Evolutionary conservation across 1,140 invertebrate species (phyloP), one percentile per base, ranked within the genome.

Genomic region (Drosophila sp.): DNA sequence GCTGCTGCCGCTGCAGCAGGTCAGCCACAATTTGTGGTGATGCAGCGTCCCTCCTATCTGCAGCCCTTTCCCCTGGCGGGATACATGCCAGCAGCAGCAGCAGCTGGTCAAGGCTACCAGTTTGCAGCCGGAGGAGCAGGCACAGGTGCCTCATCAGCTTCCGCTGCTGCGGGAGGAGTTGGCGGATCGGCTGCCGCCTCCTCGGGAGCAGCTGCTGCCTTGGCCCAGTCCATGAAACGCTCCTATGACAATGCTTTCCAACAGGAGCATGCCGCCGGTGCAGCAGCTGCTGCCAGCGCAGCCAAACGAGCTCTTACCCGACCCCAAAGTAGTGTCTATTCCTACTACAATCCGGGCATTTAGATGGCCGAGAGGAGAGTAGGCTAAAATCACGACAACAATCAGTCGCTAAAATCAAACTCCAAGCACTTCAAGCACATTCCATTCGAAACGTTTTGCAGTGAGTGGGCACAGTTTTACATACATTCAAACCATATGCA

Each of bases 231-330:
- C 6, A 92, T 92, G 77, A 92, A 92, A 62, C 79, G 91, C 0
- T 90, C 84, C 2, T 92, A 92, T 60, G 91, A 92, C 54, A 91
- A 90, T 57, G 91, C 91, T 8, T 92, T 92, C 29, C 91, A 92
- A 57, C 91, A 87, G 62, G 91, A 92, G 7, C 44, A 50, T 41
- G 60, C 84, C 1, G 70, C 79, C 4, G 76, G 77, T 0, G 85
- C 76, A 0, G 81, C 87, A 4, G 79, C 76, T 29, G 80, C 86
- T 4, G 89, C 90, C 44, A 85, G 80, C 61, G 89, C 85, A 11
- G 89, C 91, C 25, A 92, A 92, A 56, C 64, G 91, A 1, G 90
- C 86, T 1, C 50, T 92, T 5, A 92, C 83, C 2, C 86, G 86
- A 1, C 62, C 80, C 3, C 78, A 86, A 11, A 74, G 70, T 66